Percentiles rank a stretch among this genome's conserved stretches.
These are phyloP conservation scores for Porites australiensis DNA, from an alignment of 64 coral and sea anemone species.

Conservation along the genomic window DNA sequence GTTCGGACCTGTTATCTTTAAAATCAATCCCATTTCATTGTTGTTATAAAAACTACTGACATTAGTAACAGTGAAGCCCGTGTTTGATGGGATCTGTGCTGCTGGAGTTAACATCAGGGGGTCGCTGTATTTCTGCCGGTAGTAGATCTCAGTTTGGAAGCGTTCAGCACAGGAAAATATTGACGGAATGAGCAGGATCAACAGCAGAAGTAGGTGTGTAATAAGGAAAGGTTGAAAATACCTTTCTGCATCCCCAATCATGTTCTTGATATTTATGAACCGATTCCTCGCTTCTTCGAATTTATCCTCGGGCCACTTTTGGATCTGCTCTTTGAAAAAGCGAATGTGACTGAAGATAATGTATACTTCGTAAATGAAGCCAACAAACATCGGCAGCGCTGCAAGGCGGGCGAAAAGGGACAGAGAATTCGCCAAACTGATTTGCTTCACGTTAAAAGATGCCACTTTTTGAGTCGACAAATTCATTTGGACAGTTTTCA, in stretches of 20 bases:
- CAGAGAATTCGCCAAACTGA: constrained; percentile 25
- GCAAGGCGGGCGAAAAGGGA: constrained; percentile 21
- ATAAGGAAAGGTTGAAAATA: constrained; percentile 66
- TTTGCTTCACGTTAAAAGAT: background rate
- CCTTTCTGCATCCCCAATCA: constrained; percentile 57
- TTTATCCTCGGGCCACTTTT: constrained; percentile 48
- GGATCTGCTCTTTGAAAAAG: constrained; percentile 61
- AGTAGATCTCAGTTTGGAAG: constrained; percentile 48
- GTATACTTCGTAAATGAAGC: constrained; percentile 57
- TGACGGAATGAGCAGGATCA: constrained; percentile 54
- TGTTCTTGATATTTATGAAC: constrained; percentile 58
- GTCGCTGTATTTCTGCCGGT: constrained; percentile 12
- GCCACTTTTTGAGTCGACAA: background rate
- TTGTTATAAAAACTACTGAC: background rate
- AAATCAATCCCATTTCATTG: background rate
- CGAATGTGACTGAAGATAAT: constrained; percentile 70
- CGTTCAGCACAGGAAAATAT: constrained; percentile 76
- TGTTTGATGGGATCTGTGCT: background rate
- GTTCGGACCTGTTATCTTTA: background rate
- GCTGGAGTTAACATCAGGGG: background rate
- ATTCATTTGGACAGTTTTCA: constrained; percentile 34
- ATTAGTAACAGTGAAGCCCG: background rate
- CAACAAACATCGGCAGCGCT: constrained; percentile 65
- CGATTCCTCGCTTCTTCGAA: constrained; percentile 44
- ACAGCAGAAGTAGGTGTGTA: constrained; percentile 40